Conservation (phyloP, 2,797 vertebrate genomes). For the Hemitrygon akajei region DNA sequence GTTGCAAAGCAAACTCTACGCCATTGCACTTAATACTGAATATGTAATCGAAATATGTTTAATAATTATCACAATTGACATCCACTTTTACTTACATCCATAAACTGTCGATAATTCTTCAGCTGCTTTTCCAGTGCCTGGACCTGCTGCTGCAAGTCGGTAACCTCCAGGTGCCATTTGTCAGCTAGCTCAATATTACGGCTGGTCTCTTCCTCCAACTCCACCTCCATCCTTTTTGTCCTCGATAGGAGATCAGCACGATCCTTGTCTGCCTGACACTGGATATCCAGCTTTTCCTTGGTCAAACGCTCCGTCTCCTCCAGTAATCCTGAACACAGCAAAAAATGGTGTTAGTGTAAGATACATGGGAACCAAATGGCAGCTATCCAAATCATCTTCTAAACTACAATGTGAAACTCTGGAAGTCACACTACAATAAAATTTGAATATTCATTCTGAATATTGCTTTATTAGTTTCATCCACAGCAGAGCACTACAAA, state of each 20-base stretch:
- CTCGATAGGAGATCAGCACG: conserved; percentile 64
- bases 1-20: not conserved
- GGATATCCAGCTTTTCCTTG: conserved; percentile 73
- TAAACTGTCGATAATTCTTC: conserved; percentile 84
- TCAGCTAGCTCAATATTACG: conserved; percentile 63
- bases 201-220: conserved; percentile 79
- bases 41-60: not conserved
- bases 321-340: conserved; percentile 62
- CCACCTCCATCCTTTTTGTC: conserved; percentile 71
- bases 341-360: not conserved
- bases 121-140: conserved; percentile 85
- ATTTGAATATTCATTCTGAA: not conserved
- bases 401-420: not conserved
- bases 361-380: not conserved
- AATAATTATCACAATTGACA: not conserved
- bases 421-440: not conserved
- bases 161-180: conserved; percentile 60
- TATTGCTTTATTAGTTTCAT: not conserved
- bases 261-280: conserved; percentile 84
- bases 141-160: conserved; percentile 75
- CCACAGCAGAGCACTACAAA: not conserved
- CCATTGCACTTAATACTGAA: not conserved
- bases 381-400: not conserved
- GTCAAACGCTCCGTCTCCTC: conserved; percentile 71
- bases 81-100: conserved; percentile 66